Evolutionary conservation across 2,113 vertebrate species (phyloP).

Genomic region (Shinisaurus crocodilurus): DNA sequence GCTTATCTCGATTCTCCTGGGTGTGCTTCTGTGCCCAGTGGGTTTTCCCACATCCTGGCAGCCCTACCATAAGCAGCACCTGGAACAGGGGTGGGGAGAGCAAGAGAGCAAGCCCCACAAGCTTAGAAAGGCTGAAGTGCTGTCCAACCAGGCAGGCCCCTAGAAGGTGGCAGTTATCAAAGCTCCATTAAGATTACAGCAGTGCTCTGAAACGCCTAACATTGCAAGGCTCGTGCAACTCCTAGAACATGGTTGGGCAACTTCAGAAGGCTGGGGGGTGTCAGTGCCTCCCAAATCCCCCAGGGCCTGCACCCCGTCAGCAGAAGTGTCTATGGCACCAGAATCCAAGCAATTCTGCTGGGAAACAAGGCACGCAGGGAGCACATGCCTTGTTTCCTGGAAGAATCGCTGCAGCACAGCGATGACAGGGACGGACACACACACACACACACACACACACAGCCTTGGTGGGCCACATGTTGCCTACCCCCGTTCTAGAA

Average conservation of each 20-base stretch:
- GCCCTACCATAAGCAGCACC: slow-evolving; percentile 90
- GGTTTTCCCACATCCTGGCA: slow-evolving; percentile 90
- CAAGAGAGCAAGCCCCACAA: neutral
- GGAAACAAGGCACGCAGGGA: too few relatives aligned
- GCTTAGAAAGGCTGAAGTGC: neutral
- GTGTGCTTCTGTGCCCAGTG: slow-evolving; percentile 83
- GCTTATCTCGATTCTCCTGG: slow-evolving; percentile 83
- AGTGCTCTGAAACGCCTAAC: neutral
- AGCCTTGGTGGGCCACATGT: too few relatives aligned
- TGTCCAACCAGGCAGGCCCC: neutral
- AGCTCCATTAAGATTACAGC: neutral
- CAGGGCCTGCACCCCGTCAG: too few relatives aligned
- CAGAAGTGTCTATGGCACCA: too few relatives aligned
- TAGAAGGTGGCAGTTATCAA: too few relatives aligned
- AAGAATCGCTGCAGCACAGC: too few relatives aligned
- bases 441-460: too few relatives aligned
- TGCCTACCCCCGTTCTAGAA: neutral
- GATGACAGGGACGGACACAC: too few relatives aligned
- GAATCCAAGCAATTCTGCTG: too few relatives aligned
- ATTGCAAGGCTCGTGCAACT: neutral
- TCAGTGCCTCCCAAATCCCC: too few relatives aligned
- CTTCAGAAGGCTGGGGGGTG: too few relatives aligned
- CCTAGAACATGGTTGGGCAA: neutral
- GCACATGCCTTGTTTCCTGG: too few relatives aligned
- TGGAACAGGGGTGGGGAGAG: slow-evolving; percentile 42